phyloP scores from a whole-genome alignment of 2,797 vertebrate species.

The Hylomyscus alleni region DNA sequence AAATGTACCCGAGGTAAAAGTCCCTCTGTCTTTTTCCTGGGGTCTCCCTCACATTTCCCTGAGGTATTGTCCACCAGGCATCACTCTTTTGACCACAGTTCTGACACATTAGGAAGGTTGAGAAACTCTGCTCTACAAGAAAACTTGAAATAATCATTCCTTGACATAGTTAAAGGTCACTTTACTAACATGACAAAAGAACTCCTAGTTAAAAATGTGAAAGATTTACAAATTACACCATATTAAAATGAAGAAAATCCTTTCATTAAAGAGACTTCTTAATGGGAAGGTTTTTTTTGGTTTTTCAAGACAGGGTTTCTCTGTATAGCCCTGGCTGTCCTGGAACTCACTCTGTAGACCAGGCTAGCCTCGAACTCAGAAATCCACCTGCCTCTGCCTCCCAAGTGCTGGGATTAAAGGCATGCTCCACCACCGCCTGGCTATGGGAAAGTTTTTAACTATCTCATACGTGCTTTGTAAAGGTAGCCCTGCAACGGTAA shows the following conservation, averaged over 20 bases:
- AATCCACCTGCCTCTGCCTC: too few relatives aligned
- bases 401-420: too few relatives aligned
- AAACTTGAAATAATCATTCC: background rate
- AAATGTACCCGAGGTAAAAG: background rate
- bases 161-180: background rate
- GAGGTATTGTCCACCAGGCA: too few relatives aligned
- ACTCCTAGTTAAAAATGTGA: background rate
- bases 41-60: background rate
- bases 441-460: background rate
- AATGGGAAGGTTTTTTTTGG: background rate
- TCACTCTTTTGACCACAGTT: background rate
- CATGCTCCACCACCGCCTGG: too few relatives aligned
- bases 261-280: background rate
- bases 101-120: background rate
- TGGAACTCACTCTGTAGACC: too few relatives aligned
- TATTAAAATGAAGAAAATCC: background rate
- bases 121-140: background rate
- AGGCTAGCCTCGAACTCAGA: too few relatives aligned
- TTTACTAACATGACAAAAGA: background rate
- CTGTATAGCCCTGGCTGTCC: too few relatives aligned
- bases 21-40: background rate
- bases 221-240: background rate
- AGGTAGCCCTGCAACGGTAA: background rate
- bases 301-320: too few relatives aligned
- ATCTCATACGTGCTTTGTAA: background rate